A percentile compares a stretch with the other conserved stretches of the same genome.
phyloP scores from a whole-genome alignment of 2,888 invertebrate species.

The Tyria jacobaeae region DNA sequence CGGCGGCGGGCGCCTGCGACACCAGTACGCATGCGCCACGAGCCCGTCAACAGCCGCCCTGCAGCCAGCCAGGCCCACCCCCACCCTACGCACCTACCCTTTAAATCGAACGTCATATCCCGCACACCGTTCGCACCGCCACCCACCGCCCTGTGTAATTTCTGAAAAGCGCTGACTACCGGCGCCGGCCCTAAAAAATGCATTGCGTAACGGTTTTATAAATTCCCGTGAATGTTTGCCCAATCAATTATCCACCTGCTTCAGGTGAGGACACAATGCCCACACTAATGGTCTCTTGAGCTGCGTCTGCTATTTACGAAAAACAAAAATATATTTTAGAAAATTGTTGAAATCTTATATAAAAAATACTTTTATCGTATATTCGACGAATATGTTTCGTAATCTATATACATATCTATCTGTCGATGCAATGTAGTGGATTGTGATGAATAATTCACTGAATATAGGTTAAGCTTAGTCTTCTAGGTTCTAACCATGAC shows the following conservation, averaged over 20 bases:
- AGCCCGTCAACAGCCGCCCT: constrained; percentile 86
- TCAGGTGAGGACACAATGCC: constrained; percentile 70
- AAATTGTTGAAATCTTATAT: neutral
- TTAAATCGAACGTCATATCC: constrained; percentile 87
- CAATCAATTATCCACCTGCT: constrained; percentile 84
- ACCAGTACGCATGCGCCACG: constrained; percentile 82
- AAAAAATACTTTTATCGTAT: neutral
- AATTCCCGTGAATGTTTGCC: constrained; percentile 77
- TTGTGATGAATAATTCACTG: constrained; percentile 25
- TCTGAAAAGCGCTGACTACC: constrained; percentile 85
- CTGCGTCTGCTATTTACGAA: constrained; percentile 31
- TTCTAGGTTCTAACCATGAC: too few species aligned
- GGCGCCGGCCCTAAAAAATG: constrained; percentile 84
- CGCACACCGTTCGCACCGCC: constrained; percentile 73
- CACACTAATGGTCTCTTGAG: constrained; percentile 32
- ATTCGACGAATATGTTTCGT: constrained; percentile 9
- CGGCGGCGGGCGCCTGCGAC: constrained; percentile 74
- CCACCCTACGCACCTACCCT: constrained; percentile 72
- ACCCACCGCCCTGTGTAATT: constrained; percentile 76
- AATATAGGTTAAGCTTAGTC: constrained; percentile 22
- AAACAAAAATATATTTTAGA: constrained; percentile 11
- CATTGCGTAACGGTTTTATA: constrained; percentile 85
- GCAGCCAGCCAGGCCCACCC: constrained; percentile 67
- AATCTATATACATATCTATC: constrained; percentile 24
- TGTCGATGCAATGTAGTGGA: constrained; percentile 17